These are phyloP conservation scores for Pygoscelis antarcticus DNA, from an alignment of 2,113 vertebrate species.

Conservation along the genomic window DNA sequence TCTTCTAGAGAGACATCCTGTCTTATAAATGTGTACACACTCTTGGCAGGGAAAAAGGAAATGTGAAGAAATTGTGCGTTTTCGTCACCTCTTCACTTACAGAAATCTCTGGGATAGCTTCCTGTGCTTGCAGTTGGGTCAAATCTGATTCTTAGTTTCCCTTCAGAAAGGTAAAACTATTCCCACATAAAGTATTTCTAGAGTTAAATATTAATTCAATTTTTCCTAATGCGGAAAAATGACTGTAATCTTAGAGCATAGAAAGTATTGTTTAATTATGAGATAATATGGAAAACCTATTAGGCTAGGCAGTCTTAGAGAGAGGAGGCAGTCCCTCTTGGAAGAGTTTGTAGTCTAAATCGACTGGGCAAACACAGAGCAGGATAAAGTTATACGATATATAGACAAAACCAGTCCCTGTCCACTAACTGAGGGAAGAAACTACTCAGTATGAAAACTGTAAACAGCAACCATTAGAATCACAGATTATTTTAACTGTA, in stretches of 20 bases:
- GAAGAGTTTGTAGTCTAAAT: background rate
- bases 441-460: background rate
- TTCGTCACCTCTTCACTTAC: background rate
- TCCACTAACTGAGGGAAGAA: background rate
- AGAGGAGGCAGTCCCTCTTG: background rate
- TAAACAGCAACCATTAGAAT: background rate
- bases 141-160: background rate
- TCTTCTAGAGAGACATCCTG: background rate
- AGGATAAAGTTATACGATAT: background rate
- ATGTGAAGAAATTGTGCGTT: background rate
- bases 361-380: background rate
- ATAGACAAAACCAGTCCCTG: background rate
- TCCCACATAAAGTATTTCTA: background rate
- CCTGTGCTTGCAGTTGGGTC: background rate
- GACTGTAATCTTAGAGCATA: background rate
- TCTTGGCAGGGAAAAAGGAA: background rate
- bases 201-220: background rate
- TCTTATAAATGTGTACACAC: background rate
- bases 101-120: background rate
- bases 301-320: background rate
- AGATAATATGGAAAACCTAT: background rate
- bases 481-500: background rate
- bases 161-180: background rate
- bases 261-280: background rate
- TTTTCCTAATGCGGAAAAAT: background rate